Conservation (phyloP, 2,113 vertebrate species). For the Elaphurus davidianus region DNA sequence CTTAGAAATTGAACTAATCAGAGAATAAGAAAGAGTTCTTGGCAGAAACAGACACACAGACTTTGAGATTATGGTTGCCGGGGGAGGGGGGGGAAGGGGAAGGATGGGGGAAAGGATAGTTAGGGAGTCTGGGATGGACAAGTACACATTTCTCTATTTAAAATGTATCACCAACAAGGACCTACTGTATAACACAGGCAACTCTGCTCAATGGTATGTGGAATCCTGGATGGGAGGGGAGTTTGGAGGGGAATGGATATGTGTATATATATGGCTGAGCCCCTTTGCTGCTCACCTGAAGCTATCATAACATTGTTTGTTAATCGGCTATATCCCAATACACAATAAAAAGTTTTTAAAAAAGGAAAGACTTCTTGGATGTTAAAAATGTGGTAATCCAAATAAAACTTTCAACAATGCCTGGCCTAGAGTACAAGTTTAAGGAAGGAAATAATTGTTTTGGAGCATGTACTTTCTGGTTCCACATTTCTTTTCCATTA, state of each 20-base stretch:
- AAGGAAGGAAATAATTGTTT: neutral
- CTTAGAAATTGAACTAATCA: neutral
- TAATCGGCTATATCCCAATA: neutral
- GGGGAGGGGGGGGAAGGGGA: neutral
- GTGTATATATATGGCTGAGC: neutral
- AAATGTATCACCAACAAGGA: neutral
- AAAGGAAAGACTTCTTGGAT: neutral
- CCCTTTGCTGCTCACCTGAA: neutral
- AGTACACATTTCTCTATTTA: neutral
- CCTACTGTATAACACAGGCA: neutral
- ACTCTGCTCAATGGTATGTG: accelerated
- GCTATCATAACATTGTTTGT: neutral
- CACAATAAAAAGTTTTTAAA: neutral
- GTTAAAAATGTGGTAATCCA: neutral
- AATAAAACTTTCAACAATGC: neutral
- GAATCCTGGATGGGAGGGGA: neutral
- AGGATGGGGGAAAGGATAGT: neutral
- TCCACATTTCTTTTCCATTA: neutral
- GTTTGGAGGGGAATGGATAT: neutral
- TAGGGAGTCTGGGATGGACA: neutral
- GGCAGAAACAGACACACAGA: neutral
- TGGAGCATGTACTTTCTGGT: neutral
- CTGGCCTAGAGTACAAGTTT: neutral
- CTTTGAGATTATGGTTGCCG: neutral
- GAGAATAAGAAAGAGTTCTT: neutral